Evolutionary conservation across 2,797 vertebrate species (phyloP).

Genomic region (Enteromius unitaeniatus): DNA sequence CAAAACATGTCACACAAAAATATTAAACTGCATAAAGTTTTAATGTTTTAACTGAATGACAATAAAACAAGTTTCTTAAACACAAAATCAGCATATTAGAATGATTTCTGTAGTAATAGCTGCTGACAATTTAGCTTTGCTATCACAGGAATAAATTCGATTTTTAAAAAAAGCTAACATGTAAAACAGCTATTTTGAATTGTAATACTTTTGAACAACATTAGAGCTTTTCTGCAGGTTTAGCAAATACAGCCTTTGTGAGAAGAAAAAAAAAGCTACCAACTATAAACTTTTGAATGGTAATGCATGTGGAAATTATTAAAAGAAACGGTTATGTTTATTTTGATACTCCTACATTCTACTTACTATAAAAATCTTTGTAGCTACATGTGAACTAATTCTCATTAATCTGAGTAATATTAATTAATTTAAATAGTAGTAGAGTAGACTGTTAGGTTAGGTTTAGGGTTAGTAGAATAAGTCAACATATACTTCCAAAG

Average conservation of each 20-base stretch:
- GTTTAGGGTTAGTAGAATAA: too few relatives aligned
- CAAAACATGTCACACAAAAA: background rate
- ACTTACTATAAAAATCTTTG: background rate
- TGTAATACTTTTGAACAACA: background rate
- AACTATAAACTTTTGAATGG: background rate
- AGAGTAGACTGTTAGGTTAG: too few relatives aligned
- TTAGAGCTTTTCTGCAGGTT: background rate
- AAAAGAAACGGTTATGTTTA: background rate
- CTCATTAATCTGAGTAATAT: too few relatives aligned
- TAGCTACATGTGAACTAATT: too few relatives aligned
- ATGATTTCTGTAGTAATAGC: background rate
- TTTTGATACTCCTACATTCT: background rate
- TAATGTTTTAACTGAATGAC: background rate
- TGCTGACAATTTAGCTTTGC: background rate
- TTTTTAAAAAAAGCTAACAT: background rate
- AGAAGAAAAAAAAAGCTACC: background rate
- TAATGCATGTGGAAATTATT: background rate
- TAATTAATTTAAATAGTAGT: too few relatives aligned
- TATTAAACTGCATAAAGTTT: background rate
- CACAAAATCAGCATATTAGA: background rate
- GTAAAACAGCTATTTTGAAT: background rate
- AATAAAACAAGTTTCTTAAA: background rate
- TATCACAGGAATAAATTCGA: background rate
- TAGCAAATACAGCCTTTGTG: background rate
- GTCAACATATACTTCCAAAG: too few relatives aligned